Conservation (phyloP, 2,888 invertebrate genomes). For the Epistrophe grossulariae region DNA sequence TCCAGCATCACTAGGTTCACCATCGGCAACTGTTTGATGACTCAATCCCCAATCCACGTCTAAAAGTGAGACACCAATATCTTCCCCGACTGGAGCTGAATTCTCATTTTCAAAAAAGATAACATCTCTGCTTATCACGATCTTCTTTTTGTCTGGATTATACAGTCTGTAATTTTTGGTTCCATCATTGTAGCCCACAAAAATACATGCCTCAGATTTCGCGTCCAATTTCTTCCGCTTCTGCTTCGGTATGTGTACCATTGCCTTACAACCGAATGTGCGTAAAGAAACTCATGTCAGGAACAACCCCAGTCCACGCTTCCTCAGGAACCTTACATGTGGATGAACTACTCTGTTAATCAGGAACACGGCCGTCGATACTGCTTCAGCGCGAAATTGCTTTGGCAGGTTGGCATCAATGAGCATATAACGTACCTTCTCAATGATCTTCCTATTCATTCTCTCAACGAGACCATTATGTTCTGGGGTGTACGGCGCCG, state of each 20-base stretch:
- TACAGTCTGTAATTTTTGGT: background rate
- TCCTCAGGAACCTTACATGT: conserved; percentile 77
- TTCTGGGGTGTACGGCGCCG: conserved; percentile 37
- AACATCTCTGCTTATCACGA: conserved; percentile 4
- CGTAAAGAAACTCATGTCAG: conserved; percentile 79
- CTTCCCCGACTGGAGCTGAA: background rate
- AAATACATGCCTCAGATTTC: conserved; percentile 3
- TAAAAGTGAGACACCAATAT: background rate
- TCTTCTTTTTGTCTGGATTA: background rate
- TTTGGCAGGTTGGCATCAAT: conserved; percentile 39
- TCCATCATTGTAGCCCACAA: background rate
- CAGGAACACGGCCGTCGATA: conserved; percentile 27
- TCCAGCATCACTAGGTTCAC: too few species aligned
- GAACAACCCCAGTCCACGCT: conserved; percentile 78
- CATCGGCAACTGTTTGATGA: too few species aligned
- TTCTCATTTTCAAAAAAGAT: background rate
- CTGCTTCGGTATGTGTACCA: conserved; percentile 46
- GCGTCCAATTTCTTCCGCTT: background rate
- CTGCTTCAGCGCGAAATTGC: conserved; percentile 68
- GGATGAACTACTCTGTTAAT: conserved; percentile 16
- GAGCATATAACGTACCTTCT: background rate
- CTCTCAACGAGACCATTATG: conserved; percentile 33
- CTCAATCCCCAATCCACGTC: background rate
- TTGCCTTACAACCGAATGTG: conserved; percentile 80
- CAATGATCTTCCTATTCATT: background rate